Percentiles rank a stretch among this genome's conserved stretches.
Evolutionary conservation across 2,888 invertebrate species (phyloP).

Genomic region (Cybosia mesomella): DNA sequence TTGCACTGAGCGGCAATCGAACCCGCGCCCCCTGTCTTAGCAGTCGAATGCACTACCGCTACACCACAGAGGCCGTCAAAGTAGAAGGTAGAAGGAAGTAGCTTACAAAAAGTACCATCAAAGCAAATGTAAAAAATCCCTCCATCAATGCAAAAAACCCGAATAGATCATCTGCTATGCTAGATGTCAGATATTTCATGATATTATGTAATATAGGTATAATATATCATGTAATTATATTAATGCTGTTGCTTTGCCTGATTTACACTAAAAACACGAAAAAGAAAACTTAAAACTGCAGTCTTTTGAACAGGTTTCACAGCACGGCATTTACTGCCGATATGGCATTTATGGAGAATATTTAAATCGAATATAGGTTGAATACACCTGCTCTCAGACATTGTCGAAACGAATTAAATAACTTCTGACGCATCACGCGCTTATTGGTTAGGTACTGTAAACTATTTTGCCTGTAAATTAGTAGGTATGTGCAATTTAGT

Average conservation of each 20-base stretch:
- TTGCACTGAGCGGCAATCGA: no score
- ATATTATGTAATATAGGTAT: no score
- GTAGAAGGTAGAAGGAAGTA: no score
- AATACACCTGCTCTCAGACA: neutral
- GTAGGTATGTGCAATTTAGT: neutral
- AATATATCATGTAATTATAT: no score
- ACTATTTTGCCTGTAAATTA: neutral
- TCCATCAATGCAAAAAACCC: conserved; percentile 67
- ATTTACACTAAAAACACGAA: no score
- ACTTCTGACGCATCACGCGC: neutral
- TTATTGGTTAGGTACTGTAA: neutral
- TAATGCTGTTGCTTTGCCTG: no score
- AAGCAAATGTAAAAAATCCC: no score
- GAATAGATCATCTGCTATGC: conserved; percentile 71
- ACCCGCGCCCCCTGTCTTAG: no score
- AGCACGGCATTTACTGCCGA: neutral
- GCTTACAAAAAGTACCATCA: conserved; percentile 48
- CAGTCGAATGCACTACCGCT: no score
- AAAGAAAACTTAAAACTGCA: no score
- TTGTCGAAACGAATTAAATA: neutral
- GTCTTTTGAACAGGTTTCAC: neutral
- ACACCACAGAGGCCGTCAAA: no score
- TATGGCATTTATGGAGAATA: neutral
- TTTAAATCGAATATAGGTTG: neutral
- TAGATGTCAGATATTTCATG: conserved; percentile 54